Evolutionary conservation across 2,888 invertebrate genomes (phyloP), one percentile per base, ranked within the genome.

Genomic region (Pediacus dermestoides): DNA sequence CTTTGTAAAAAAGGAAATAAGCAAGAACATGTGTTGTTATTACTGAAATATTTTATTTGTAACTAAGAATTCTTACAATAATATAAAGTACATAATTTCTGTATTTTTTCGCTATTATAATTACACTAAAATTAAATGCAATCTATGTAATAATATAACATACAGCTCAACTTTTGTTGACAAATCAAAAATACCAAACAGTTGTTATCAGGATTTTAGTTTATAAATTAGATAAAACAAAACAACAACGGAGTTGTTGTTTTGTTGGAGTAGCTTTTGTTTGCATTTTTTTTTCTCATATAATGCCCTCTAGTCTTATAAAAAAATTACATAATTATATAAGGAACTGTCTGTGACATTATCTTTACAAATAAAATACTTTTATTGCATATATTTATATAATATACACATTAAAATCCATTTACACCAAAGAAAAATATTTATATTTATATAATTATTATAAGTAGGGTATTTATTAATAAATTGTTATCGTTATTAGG

Each of bases 251-350:
- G n/a, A n/a, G n/a, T n/a, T n/a, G n/a, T n/a, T n/a, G n/a, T n/a
- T n/a, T n/a, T n/a, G n/a, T n/a, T n/a, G n/a, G n/a, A n/a, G n/a
- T n/a, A n/a, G n/a, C n/a, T n/a, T n/a, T n/a, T n/a, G n/a, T n/a
- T n/a, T n/a, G n/a, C n/a, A n/a, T n/a, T n/a, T n/a, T n/a, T n/a
- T n/a, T n/a, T n/a, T n/a, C n/a, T n/a, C 43, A 33, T 34, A 22
- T 44, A 44, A 47, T 44, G 47, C 47, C 47, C 44, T 42, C 42
- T n/a, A n/a, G n/a, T 31, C 42, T 44, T 47, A 44, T 26, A 42
- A 33, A 33, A 30, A 16, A 25, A 34, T 26, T 33, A 16, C 15
- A 16, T 23, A 4, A n/a, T 6, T 26, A 16, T 32, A 31, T 34
- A 37, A 30, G 28, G 34, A 34, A 37, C 33, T 33, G 37, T 37